Evolutionary conservation across 1,140 invertebrate genomes (phyloP), one percentile per base, ranked within the genome.

Genomic region (Phthorimaea operculella): DNA sequence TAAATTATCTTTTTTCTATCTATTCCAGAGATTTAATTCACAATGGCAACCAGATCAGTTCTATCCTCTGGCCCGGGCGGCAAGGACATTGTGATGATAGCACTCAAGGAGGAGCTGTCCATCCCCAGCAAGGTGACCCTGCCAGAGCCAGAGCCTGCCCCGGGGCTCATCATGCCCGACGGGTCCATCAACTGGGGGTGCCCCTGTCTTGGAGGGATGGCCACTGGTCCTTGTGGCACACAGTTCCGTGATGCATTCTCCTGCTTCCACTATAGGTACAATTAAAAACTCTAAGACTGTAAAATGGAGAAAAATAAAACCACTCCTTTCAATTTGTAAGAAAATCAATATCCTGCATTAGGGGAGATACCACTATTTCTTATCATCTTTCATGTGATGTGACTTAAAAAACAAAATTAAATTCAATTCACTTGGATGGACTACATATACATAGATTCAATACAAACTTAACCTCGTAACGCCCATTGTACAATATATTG

Each of bases 131-230:
- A 79, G 54, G 88, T 95, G n/a, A 76, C 84, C 47, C 82, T 96
- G 56, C 91, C 93, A 6, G 89, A 91, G 66, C 88, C 90, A 11
- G 92, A 94, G 62, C 89, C 90, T 7, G 87, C 90, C 53, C 90
- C 91, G 56, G 96, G 97, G 28, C 84, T 98, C 1, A 91, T 98
- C 56, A 85, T 94, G 33, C 87, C 92, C 1, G 94, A 95, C 86
- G 97, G 97, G 6, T 91, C 94, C 49, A 98, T 99, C 56, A 99
- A 99, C 84, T 99, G 96, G 96, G 93, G 93, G 74, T 99, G 97
- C 72, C 97, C 97, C 0, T 99, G 97, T 84, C 87, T 98, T 15
- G 97, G 97, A 21, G 95, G 96, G 12, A 97, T 98, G 93, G 94
- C 96, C 5, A 95, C 94, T 4, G 97, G 97, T 1, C 97, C 97